Base-by-base conservation (phyloP, 2,888 invertebrate species). In the Mechanitis mazaeus region DNA sequence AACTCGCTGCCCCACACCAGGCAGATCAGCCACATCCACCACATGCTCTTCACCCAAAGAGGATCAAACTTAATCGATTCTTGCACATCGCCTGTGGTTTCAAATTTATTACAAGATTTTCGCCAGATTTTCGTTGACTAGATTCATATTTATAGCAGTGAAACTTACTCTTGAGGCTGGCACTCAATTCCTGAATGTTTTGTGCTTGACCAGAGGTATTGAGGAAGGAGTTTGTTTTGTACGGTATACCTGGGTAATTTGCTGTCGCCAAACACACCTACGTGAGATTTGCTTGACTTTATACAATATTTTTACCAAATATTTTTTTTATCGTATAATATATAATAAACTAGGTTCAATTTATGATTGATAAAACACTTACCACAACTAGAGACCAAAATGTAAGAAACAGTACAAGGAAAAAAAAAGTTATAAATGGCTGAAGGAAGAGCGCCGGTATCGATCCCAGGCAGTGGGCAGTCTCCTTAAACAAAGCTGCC, bases 1-100 rank as follows among this genome's bases (percentile, higher is more conserved):
- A 98, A 98, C 88, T 98, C 98, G 35, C 96, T 94, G 11, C 95
- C 94, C 98, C 98, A 98, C 68, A 98, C 93, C 33, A 98, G 91
- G 53, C 96, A 98, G 58, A 98, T 92, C 28, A 96, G 90, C 77
- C 97, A 96, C 71, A 97, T 93, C 97, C 97, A 97, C 95, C 98
- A 96, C 95, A 98, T 95, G 73, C 96, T 96, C 75, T 95, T 94
- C 45, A 97, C 93, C 94, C 95, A 95, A 70, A 93, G 91, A 0
- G 94, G 93, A 77, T 95, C 94, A 77, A 95, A 96, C 78, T 95
- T 94, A 59, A 96, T 91, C 1, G 76, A 72, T 3, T 87, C 92
- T 56, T 94, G 86, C 5, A 78, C 65, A 66, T 75, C 89, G 55
- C 87, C 85, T 85, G 72, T 2, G 72, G 61, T 57, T 42, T 9